Base-by-base conservation (phyloP, 2,888 invertebrate genomes). In the Macaria notata region DNA sequence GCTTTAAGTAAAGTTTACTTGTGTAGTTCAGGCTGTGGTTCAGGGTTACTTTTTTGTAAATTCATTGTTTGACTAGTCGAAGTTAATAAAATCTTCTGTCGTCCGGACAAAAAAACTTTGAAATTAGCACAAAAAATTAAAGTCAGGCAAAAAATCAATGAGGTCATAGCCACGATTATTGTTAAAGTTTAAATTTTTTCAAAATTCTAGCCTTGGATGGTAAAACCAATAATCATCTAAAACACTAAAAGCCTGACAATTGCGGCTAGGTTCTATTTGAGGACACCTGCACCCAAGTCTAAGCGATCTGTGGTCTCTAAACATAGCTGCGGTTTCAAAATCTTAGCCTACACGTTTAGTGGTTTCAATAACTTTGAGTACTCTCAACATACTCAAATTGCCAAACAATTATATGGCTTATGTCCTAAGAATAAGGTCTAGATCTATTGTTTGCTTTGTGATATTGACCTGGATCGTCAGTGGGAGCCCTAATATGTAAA, bases 291-390 rank as follows among this genome's bases (percentile, higher is more conserved):
- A 43, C 31, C 44, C 30, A 44, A 50, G 65, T 51, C 38, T 56
- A 50, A 46, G 41, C 33, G 42, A 48, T 43, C 46, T 69, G 72
- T 59, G 73, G 75, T 76, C 63, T 55, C 44, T 61, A 57, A 65
- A 62, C 62, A 69, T 62, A 59, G 58, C 62, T 77, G 73, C 63
- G 75, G 70, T 69, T 69, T 48, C 63, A 62, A 53, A 54, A 50
- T 58, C 54, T 57, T 65, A 49, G 58, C 52, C 59, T 56, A 54
- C 59, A 56, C 64, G 58, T 70, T 79, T 77, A 75, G 83, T 64
- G 78, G 81, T 79, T 75, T 56, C 65, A 70, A 77, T 73, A 65
- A 72, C 73, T 72, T 70, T 64, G 62, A 66, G 56, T 66, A 68
- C 57, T 70, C 72, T 51, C 44, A 29, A 47, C 33, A 19, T 7